Conservation (phyloP, 2,888 invertebrate genomes). For the Suillia variegata region DNA sequence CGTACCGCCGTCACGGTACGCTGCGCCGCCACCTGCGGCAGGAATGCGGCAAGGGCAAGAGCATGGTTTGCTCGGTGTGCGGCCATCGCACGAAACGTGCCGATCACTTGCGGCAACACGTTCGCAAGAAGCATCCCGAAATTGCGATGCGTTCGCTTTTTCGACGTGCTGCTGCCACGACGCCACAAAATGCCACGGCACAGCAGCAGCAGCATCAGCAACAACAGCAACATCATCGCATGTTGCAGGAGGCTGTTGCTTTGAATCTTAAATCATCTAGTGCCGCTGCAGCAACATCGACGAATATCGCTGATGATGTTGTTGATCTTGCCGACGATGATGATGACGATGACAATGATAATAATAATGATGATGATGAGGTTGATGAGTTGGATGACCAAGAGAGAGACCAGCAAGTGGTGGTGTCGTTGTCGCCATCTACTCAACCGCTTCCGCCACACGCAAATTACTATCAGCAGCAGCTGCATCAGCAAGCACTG, state of each 20-base stretch:
- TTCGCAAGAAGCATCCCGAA: conserved; percentile 62
- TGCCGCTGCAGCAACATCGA: conserved; percentile 21
- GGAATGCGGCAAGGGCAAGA: conserved; percentile 65
- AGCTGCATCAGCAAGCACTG: conserved; percentile 46
- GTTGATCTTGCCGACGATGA: conserved; percentile 37
- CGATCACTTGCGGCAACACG: conserved; percentile 65
- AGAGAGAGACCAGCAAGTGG: conserved; percentile 2
- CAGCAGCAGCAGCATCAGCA: conserved; percentile 30
- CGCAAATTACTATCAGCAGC: conserved; percentile 43
- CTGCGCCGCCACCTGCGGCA: conserved; percentile 64
- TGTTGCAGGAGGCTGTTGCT: conserved; percentile 8
- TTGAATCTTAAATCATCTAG: conserved; percentile 26
- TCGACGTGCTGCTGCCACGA: conserved; percentile 39
- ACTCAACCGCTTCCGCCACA: conserved; percentile 16
- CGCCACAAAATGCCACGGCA: conserved; percentile 10
- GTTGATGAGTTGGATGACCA: conserved; percentile 14
- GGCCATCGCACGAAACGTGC: conserved; percentile 64
- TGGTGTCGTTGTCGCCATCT: neutral
- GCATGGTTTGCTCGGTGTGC: conserved; percentile 64
- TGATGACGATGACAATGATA: conserved; percentile 34
- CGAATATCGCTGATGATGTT: conserved; percentile 22
- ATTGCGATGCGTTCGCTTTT: conserved; percentile 59
- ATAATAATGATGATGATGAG: conserved; percentile 20
- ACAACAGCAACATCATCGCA: neutral
- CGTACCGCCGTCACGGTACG: conserved; percentile 65